A percentile compares a stretch with the other conserved stretches of the same genome.
phyloP scores from a whole-genome alignment of 2,888 invertebrate species.

The Leptarthrus brevirostris region DNA sequence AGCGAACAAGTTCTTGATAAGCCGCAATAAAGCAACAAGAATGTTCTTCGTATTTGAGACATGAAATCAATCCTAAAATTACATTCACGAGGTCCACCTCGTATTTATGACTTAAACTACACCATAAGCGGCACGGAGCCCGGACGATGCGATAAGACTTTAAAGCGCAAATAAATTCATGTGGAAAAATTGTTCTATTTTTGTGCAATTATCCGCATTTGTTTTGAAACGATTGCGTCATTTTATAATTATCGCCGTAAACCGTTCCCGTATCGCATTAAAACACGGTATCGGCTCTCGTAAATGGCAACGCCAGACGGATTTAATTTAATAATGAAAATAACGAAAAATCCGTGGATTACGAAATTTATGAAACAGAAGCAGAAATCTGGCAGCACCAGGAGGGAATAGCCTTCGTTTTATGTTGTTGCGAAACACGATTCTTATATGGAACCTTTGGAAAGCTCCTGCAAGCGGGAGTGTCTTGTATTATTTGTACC shows the following conservation, averaged over 20 bases:
- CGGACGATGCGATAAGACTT: neutral
- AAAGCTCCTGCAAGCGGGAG: neutral
- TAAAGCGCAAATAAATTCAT: neutral
- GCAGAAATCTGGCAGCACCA: neutral
- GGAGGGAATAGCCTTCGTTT: no score
- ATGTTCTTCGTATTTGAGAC: no score
- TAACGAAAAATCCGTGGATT: no score
- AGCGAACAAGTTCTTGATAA: no score
- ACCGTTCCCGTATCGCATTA: neutral
- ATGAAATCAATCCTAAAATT: no score
- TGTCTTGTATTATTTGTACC: constrained; percentile 28
- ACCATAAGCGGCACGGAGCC: no score
- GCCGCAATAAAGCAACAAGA: no score
- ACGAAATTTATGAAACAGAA: neutral
- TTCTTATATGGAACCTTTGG: no score
- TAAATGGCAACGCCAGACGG: no score
- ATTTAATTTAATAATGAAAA: no score
- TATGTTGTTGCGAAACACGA: neutral
- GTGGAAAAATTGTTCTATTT: neutral
- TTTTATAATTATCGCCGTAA: neutral
- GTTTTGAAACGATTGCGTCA: neutral
- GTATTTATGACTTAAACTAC: neutral
- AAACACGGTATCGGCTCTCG: neutral
- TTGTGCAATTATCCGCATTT: constrained; percentile 5
- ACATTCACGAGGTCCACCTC: neutral